Base-by-base conservation (phyloP, 64 coral and sea anemone genomes). In the Hydrozoanthus tunicans region DNA sequence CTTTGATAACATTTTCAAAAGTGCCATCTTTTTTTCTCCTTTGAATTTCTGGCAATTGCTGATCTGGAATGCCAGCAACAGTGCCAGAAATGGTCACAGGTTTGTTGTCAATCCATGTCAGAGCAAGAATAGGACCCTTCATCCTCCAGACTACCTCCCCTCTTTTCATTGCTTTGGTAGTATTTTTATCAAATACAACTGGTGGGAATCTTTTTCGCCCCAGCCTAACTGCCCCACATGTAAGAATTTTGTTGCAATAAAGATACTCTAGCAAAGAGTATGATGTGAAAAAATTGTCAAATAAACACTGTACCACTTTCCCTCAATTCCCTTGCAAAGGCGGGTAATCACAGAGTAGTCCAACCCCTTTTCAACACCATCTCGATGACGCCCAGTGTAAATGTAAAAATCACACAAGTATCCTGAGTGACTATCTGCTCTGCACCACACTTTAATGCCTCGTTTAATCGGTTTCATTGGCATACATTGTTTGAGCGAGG, bases 1-100 rank as follows among this genome's bases (percentile, higher is more conserved):
- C 32, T 43, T 43, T 43, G 32, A 43, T 43, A 59, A 89, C 70
- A 3, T 74, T 4, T 23, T 74, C 69, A 27, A 74, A 5, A 20
- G 68, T 89, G 3, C 85, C 85, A 89, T 89, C 69, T 58, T 89
- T 43, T 54, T 86, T 71, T 70, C 43, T 72, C 70, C 66, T 86
- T 26, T 86, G n/a, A 68, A 70, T 51, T 71, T 26, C 27, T 14
- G 83, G 83, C 20, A 58, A 10, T 3, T 58, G 3, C 3, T 73
- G 52, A 59, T 3, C n/a, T 4, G 84, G 83, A 71, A 6, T 7
- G 7, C 3, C 12, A 56, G 64, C 56, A 56, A 17, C 56, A 17
- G 65, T 88, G 43, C 83, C 64, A 53, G 82, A 26, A 69, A 53
- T 53, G n/a, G 25, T 52, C 65, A 88, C 67, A 73, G 65, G 1